phyloP scores from a whole-genome alignment of 2,888 invertebrate species.

The Tetropium fuscum region DNA sequence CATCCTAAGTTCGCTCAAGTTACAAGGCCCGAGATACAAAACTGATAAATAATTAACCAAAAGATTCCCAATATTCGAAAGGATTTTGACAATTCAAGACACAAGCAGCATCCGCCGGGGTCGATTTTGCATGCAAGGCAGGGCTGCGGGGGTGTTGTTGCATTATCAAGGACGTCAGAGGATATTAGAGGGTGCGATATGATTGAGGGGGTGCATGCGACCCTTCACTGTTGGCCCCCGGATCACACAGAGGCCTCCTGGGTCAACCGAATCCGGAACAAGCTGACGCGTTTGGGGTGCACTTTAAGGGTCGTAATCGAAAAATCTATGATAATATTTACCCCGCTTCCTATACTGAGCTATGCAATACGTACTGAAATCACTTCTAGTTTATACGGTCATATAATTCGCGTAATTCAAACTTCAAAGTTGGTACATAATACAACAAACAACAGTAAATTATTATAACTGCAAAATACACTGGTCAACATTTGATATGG shows the following conservation, averaged over 20 bases:
- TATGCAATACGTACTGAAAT: conserved; percentile 21
- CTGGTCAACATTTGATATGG: no score
- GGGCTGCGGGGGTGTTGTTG: conserved; percentile 60
- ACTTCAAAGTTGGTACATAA: no score
- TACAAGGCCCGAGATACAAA: conserved; percentile 6
- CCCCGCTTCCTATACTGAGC: conserved; percentile 33
- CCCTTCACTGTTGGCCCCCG: conserved; percentile 45
- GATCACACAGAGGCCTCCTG: conserved; percentile 56
- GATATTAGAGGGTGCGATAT: conserved; percentile 67
- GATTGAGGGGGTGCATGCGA: conserved; percentile 62
- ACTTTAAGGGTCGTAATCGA: conserved; percentile 52
- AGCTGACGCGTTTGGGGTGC: conserved; percentile 50
- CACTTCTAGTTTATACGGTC: conserved; percentile 1
- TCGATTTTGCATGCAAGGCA: conserved; percentile 39
- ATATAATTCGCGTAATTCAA: no score
- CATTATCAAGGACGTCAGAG: conserved; percentile 66
- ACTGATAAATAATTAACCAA: conserved; percentile 36
- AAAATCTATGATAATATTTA: conserved; percentile 50
- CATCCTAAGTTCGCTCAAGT: conserved; percentile 1
- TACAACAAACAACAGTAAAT: no score
- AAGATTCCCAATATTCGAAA: conserved; percentile 26
- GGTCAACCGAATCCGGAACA: conserved; percentile 61
- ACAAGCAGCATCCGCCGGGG: conserved; percentile 29
- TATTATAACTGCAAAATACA: no score
- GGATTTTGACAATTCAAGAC: conserved; percentile 29